Conservation (phyloP, 2,113 vertebrate species). For the Rattus rattus region DNA sequence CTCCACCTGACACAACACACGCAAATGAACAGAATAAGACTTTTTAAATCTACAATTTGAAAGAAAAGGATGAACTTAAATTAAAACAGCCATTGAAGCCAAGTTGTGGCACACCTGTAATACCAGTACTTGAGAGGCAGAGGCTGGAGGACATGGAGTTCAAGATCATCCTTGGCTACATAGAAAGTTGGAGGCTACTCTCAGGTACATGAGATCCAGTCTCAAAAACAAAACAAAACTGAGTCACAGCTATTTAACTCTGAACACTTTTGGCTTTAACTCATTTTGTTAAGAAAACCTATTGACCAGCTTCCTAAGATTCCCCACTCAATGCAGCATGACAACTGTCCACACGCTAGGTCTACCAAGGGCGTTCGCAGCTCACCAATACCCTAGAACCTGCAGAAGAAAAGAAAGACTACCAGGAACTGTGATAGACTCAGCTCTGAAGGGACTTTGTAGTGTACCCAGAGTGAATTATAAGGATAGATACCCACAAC, state of each 20-base stretch:
- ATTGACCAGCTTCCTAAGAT: slow-evolving; percentile 12
- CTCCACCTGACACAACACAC: neutral
- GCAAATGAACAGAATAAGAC: neutral
- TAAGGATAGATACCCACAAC: neutral
- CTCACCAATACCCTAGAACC: slow-evolving; percentile 7
- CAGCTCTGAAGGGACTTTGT: neutral
- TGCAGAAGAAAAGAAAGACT: neutral
- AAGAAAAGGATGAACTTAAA: neutral
- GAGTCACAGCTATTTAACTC: neutral
- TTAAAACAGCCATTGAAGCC: no score
- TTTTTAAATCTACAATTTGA: slow-evolving; percentile 28
- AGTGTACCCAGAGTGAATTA: neutral
- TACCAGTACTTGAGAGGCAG: neutral
- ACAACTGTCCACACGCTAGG: neutral
- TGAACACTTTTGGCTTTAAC: slow-evolving; percentile 8
- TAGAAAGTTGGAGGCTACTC: neutral
- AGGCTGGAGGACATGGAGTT: neutral
- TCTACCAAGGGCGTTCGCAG: neutral
- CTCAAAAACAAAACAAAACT: neutral
- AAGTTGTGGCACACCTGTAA: neutral
- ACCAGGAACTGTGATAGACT: neutral
- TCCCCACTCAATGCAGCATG: slow-evolving; percentile 29
- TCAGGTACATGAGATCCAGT: neutral
- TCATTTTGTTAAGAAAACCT: slow-evolving; percentile 3
- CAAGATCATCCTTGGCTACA: neutral